A percentile compares a stretch with the other conserved stretches of the same genome.
Evolutionary conservation across 2,888 invertebrate genomes (phyloP).

Genomic region (Glomeris marginata): DNA sequence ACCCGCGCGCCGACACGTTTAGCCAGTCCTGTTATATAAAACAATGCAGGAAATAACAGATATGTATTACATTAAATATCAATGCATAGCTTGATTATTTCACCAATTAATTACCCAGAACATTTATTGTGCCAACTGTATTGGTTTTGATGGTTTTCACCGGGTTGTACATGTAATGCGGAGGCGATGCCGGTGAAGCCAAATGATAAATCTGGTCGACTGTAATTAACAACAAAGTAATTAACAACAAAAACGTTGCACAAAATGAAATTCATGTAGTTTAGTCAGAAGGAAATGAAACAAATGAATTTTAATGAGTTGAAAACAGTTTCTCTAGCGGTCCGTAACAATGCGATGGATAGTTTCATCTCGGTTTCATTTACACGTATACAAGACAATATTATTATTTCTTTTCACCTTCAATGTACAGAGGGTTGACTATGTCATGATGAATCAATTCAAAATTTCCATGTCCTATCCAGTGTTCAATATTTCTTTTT

Average conservation of each 20-base stretch:
- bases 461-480: slow-evolving; percentile 98
- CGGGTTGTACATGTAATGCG: slow-evolving; percentile 99
- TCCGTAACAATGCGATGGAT: not conserved
- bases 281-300: too few species aligned
- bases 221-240: slow-evolving; percentile 21
- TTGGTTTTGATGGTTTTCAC: slow-evolving; percentile 99
- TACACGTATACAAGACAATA: slow-evolving; percentile 5
- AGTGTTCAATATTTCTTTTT: slow-evolving; percentile 93
- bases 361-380: not conserved
- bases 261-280: too few species aligned
- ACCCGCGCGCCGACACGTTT: slow-evolving; percentile 83
- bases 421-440: slow-evolving; percentile 91
- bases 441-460: slow-evolving; percentile 98
- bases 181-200: slow-evolving; percentile 97
- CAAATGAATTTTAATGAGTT: not conserved
- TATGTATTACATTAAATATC: too few species aligned
- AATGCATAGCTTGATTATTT: too few species aligned
- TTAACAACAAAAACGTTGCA: slow-evolving; percentile 8
- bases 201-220: slow-evolving; percentile 82
- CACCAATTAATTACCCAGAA: slow-evolving; percentile 65
- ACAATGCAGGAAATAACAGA: too few species aligned
- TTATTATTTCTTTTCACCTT: slow-evolving; percentile 38
- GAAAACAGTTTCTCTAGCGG: not conserved
- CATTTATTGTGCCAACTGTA: slow-evolving; percentile 87
- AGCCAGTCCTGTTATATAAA: slow-evolving; percentile 51